A percentile compares a stretch with the other conserved stretches of the same genome.
Conservation (phyloP, 2,113 vertebrate species). For the Hippolais icterina region DNA sequence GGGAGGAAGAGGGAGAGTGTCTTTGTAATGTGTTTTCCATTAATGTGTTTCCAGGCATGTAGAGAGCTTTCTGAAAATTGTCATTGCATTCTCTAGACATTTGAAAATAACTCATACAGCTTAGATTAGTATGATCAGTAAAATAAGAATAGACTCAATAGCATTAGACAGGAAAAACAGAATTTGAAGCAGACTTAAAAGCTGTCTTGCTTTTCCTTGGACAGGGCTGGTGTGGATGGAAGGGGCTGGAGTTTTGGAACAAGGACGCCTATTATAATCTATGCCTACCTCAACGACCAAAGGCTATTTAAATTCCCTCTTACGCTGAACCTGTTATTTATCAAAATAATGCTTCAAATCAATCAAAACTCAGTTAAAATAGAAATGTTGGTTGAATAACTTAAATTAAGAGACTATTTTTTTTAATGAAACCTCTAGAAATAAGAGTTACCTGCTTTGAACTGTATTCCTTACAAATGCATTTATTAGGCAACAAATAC, state of each 20-base stretch:
- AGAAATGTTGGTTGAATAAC: neutral
- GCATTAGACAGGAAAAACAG: neutral
- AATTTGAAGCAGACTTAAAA: neutral
- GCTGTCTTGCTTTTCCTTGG: neutral
- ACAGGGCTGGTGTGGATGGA: constrained; percentile 98
- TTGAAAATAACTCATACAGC: neutral
- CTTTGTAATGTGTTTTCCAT: neutral
- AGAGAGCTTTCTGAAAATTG: neutral
- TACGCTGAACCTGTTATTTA: neutral
- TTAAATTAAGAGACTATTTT: neutral
- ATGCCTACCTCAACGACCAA: constrained; percentile 91
- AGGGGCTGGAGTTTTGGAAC: constrained; percentile 92
- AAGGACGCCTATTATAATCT: constrained; percentile 94
- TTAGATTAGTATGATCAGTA: neutral
- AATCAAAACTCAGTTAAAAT: neutral
- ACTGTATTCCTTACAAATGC: neutral
- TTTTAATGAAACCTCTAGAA: neutral
- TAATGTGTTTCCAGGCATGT: neutral
- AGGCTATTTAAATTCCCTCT: constrained; percentile 73
- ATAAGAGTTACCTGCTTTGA: neutral
- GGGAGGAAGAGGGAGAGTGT: neutral
- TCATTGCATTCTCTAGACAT: neutral
- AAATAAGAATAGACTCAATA: neutral
- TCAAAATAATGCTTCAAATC: neutral
- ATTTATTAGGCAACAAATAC: neutral